Conservation (phyloP, 1,140 invertebrate genomes). For the Alviniconcha marisindica region DNA sequence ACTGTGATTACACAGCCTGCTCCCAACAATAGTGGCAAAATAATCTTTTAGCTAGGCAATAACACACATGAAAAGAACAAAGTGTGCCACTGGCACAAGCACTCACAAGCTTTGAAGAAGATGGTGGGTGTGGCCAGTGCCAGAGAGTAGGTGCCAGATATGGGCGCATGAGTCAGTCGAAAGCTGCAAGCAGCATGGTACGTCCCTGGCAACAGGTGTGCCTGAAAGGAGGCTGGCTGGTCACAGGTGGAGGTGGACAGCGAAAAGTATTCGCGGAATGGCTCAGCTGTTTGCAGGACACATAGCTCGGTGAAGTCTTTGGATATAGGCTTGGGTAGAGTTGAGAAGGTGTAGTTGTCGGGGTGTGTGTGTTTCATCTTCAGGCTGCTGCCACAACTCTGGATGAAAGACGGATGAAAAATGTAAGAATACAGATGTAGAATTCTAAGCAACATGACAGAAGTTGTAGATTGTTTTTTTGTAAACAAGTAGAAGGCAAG, state of each 20-base stretch:
- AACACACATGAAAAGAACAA: no score
- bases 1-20: no score
- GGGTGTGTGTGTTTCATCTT: neutral
- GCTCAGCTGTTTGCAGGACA: slow-evolving; percentile 12
- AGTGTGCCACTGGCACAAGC: no score
- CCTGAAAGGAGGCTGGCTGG: neutral
- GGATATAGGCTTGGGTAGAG: neutral
- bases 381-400: neutral
- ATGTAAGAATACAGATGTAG: no score
- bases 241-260: slow-evolving; percentile 12
- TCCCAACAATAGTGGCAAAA: no score
- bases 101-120: slow-evolving; percentile 28
- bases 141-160: neutral
- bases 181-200: slow-evolving; percentile 8
- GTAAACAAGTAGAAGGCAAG: no score
- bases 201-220: neutral
- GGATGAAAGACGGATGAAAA: neutral
- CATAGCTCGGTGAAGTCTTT: slow-evolving; percentile 18
- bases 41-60: no score
- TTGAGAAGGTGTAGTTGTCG: neutral
- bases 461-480: no score
- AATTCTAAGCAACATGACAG: no score
- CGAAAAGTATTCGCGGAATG: slow-evolving; percentile 5
- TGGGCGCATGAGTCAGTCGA: neutral
- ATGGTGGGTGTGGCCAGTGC: neutral